Percentiles rank a stretch among this genome's conserved stretches.
These are phyloP conservation scores for Drosophila prosaltans DNA, from an alignment of 1,140 invertebrate genomes.

Conservation along the genomic window DNA sequence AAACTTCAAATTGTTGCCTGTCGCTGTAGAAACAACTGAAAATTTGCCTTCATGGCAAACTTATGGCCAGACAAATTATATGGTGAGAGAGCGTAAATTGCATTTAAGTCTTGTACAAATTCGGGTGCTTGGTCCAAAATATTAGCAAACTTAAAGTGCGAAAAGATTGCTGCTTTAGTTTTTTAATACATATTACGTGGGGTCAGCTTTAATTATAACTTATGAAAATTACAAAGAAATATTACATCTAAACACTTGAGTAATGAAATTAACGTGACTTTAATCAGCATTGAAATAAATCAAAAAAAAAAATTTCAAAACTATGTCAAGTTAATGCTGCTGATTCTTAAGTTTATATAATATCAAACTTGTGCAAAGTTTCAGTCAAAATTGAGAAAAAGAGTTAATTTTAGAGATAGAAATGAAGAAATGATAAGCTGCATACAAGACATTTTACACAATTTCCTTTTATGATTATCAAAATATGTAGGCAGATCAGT, in stretches of 20 bases:
- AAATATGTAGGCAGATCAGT: no score
- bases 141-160: conserved; percentile 22
- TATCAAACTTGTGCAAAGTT: no score
- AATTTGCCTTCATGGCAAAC: conserved; percentile 6
- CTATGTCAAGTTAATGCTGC: no score
- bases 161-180: conserved; percentile 15
- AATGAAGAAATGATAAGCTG: no score
- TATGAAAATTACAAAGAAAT: conserved; percentile 1
- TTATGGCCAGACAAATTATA: conserved; percentile 23
- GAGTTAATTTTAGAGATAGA: no score
- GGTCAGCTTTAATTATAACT: background rate
- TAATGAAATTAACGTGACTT: background rate
- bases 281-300: background rate
- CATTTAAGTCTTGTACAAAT: conserved; percentile 15
- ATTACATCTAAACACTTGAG: background rate
- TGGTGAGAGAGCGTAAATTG: conserved; percentile 10
- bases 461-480: no score
- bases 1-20: conserved; percentile 21
- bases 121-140: conserved; percentile 12
- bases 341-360: no score
- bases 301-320: no score
- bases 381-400: no score
- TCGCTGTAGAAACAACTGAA: conserved; percentile 3
- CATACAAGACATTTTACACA: no score
- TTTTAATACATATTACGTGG: background rate